Base-by-base conservation (phyloP, 2,888 invertebrate species). In the Drosophila mettleri region DNA sequence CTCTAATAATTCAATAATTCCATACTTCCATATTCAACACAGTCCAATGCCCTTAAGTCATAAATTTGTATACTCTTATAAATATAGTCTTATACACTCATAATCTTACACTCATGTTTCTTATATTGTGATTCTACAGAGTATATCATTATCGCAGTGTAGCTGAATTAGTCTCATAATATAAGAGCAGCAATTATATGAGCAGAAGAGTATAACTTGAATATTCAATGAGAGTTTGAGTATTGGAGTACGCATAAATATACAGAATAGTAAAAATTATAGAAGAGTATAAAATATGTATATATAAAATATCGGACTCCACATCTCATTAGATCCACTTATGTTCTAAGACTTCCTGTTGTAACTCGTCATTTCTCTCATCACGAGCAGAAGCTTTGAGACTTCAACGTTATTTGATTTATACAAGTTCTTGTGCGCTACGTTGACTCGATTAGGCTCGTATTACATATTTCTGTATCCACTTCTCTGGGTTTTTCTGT, bases 371-470 rank as follows among this genome's bases (percentile, higher is more conserved):
- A 27, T 9, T 18, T 27, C 16, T 16, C 31, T 31, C n/a, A 10
- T 22, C 1, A 16, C 2, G 22, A 22, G 3, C 22, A 34, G 31
- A 49, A 51, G 36, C 27, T 9, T 29, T 9, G n/a, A n/a, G 10
- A 10, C 36, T 52, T 1, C n/a, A 20, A 10, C 18, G 9, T 52
- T 14, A 52, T 38, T 52, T 16, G 52, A 52, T 52, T 34, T 51
- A 24, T 51, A 10, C 2, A 24, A 51, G 24, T 51, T 52, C 14
- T 34, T 12, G 12, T 49, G 33, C 22, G n/a, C n/a, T 22, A 16
- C n/a, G 20, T 12, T 69, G 41, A 74, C 69, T 46, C 55, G 59
- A 75, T 75, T 69, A 24, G 43, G 31, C 63, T 55, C 58, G 34
- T 49, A 46, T 10, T 39, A 55, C 33, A 68, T 55, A 68, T 22